These are phyloP conservation scores for Halisarca cf. caerulea DNA, from an alignment of 37 sponge, comb jelly and placozoan species.

Conservation along the genomic window DNA sequence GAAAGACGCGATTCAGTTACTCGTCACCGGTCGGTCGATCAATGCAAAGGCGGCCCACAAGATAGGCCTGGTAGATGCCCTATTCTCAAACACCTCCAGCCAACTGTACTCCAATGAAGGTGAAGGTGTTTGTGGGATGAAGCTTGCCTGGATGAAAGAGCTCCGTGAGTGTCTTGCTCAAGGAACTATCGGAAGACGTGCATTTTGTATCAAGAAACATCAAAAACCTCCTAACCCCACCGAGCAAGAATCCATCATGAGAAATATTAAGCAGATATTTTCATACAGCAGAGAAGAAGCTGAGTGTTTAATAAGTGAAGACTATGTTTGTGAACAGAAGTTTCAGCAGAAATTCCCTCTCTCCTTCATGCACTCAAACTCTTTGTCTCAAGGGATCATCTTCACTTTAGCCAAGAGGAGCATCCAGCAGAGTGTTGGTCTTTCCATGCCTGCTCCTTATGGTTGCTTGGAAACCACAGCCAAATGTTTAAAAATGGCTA, in stretches of 20 bases:
- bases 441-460: slow-evolving; percentile 44
- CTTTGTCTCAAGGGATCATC: neutral
- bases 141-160: slow-evolving; percentile 25
- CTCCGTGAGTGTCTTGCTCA: slow-evolving; percentile 11
- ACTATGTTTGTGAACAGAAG: neutral
- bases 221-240: neutral
- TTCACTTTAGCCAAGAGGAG: slow-evolving; percentile 34
- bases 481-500: slow-evolving; percentile 29
- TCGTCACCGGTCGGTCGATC: slow-evolving; percentile 46
- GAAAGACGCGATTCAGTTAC: slow-evolving; percentile 17
- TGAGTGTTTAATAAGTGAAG: neutral
- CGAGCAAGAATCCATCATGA: neutral
- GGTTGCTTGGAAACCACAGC: slow-evolving; percentile 41
- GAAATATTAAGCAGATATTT: neutral
- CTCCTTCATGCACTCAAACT: neutral
- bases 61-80: slow-evolving; percentile 48
- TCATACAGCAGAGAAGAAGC: neutral
- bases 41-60: slow-evolving; percentile 35
- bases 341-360: neutral
- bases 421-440: slow-evolving; percentile 27
- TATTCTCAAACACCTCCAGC: slow-evolving; percentile 28
- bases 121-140: neutral
- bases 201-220: neutral
- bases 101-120: neutral
- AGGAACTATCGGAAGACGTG: slow-evolving; percentile 20